Evolutionary conservation across 1,140 invertebrate species (phyloP), one percentile per base, ranked within the genome.

Genomic region (Lineus longissimus): DNA sequence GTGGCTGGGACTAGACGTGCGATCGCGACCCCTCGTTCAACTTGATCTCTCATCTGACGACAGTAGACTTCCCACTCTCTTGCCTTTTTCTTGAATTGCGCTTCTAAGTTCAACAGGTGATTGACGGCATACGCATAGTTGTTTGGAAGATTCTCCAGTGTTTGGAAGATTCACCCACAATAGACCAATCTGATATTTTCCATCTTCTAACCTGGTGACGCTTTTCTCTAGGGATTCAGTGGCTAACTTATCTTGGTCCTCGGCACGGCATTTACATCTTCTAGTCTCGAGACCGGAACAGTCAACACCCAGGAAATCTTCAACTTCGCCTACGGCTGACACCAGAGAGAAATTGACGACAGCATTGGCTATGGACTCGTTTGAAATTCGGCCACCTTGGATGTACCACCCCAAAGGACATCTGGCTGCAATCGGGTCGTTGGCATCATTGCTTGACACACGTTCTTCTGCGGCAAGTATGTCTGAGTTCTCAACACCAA

Each of bases 351-450:
- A 19, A n/a, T 51, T 51, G 4, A 51, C 47, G n/a, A n/a, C 25
- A 51, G 47, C n/a, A n/a, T 6, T 51, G n/a, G 47, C 4, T 9
- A 7, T 6, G 4, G 25, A n/a, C 25, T 4, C 6, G 25, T 51
- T n/a, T 4, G 19, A 23, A n/a, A 19, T 4, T 19, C 6, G n/a
- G 4, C 47, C 47, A 4, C 47, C 47, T n/a, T 51, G 47, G n/a
- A 51, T 27, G 47, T 51, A 51, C 47, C 47, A 51, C 25, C 47
- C 47, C 25, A 51, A n/a, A 9, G 47, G 47, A 27, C 47, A 51
- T 51, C 47, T 4, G 6, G 47, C 47, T 7, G 47, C 47, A 19
- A 51, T 27, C 4, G 47, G 47, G 4, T 51, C 47, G 25, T n/a
- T n/a, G 9, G 6, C 25, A 23, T 27, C 9, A 4, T 19, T 9